A percentile compares a stretch with the other conserved stretches of the same genome.
Evolutionary conservation across 2,888 invertebrate species (phyloP).

Genomic region (Caenorhabditis virilis): DNA sequence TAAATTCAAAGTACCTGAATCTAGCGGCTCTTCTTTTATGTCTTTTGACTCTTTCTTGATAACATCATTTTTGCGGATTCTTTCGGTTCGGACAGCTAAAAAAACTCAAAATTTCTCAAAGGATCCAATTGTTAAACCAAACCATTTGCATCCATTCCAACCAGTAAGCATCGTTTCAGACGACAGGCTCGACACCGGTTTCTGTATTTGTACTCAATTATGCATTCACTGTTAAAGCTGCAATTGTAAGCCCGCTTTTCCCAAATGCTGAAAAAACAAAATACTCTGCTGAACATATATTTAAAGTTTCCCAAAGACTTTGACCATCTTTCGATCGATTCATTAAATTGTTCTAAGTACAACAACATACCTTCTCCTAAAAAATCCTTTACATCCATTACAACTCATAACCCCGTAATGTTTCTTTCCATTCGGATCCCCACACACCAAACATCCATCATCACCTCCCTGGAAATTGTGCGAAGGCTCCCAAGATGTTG

Average conservation of each 20-base stretch:
- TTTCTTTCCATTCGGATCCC: slow-evolving; percentile 30
- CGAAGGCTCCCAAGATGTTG: background rate
- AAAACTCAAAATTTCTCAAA: background rate
- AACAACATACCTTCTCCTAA: slow-evolving; percentile 24
- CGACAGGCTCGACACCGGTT: slow-evolving; percentile 42
- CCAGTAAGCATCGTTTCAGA: slow-evolving; percentile 21
- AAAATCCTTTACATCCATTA: slow-evolving; percentile 45
- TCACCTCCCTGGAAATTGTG: too few relatives aligned
- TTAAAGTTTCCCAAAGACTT: too few relatives aligned
- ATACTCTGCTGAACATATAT: background rate
- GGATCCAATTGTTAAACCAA: background rate
- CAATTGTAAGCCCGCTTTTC: slow-evolving; percentile 34
- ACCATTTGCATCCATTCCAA: slow-evolving; percentile 43
- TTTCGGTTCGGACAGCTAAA: slow-evolving; percentile 31
- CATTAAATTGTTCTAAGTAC: too few relatives aligned
- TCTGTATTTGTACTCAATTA: slow-evolving; percentile 38
- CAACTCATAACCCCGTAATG: slow-evolving; percentile 41
- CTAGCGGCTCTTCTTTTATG: slow-evolving; percentile 11
- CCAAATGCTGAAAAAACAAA: slow-evolving; percentile 27
- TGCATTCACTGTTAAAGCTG: slow-evolving; percentile 28
- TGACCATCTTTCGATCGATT: too few relatives aligned
- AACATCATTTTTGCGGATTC: slow-evolving; percentile 3
- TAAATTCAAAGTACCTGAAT: background rate
- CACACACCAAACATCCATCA: slow-evolving; percentile 32
- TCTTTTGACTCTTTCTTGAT: slow-evolving; percentile 5